These are phyloP conservation scores for Excalfactoria chinensis DNA, from an alignment of 2,113 vertebrate genomes.

Conservation along the genomic window DNA sequence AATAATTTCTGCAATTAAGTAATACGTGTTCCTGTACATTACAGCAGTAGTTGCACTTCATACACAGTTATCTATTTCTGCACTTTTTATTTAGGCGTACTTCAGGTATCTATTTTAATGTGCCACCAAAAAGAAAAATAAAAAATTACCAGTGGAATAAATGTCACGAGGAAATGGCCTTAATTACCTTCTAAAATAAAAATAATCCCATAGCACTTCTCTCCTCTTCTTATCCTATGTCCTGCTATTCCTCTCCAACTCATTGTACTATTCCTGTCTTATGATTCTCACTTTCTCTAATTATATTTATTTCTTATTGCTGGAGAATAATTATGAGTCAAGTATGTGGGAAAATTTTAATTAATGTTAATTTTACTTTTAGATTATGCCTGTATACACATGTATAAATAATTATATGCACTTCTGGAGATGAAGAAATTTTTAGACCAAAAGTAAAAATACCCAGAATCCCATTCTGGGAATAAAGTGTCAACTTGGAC, in stretches of 20 bases:
- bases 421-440: not conserved
- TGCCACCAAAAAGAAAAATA: not conserved
- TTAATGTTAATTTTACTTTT: slow-evolving; percentile 59
- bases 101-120: not conserved
- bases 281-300: slow-evolving; percentile 24
- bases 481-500: not conserved
- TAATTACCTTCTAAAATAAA: slow-evolving; percentile 3
- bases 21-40: slow-evolving; percentile 41
- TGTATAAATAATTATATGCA: slow-evolving; percentile 23
- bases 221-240: not conserved
- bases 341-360: slow-evolving; percentile 54
- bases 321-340: slow-evolving; percentile 58
- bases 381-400: slow-evolving; percentile 2
- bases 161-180: not conserved
- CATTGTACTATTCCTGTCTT: slow-evolving; percentile 37
- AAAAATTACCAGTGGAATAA: not conserved
- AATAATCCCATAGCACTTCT: not conserved
- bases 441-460: not conserved
- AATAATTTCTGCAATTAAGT: slow-evolving; percentile 74
- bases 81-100: not conserved
- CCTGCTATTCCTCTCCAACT: not conserved
- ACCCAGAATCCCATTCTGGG: not conserved
- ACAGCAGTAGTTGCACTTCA: slow-evolving; percentile 48
- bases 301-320: slow-evolving; percentile 56
- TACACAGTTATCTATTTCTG: slow-evolving; percentile 27